Evolutionary conservation across 2,888 invertebrate genomes (phyloP).

Genomic region (Synanthedon vespiformis): DNA sequence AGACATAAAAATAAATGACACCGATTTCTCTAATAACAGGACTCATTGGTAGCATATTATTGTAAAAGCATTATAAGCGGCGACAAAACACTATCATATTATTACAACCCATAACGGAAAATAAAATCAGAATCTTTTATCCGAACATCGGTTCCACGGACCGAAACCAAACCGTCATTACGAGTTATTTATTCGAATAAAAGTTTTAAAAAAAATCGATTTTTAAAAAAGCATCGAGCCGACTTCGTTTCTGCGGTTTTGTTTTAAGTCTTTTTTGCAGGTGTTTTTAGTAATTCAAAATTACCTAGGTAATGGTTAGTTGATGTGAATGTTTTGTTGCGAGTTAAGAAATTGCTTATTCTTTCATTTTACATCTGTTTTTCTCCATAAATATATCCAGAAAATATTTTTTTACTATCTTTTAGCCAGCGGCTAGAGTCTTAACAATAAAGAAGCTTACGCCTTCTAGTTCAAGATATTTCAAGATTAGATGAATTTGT

Average conservation of each 20-base stretch:
- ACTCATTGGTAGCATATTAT: neutral
- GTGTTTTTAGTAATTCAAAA: conserved; percentile 18
- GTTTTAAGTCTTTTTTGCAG: conserved; percentile 25
- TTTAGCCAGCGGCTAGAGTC: too few relatives aligned
- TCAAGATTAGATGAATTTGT: too few relatives aligned
- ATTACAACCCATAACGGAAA: neutral
- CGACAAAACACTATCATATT: neutral
- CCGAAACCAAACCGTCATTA: conserved; percentile 8
- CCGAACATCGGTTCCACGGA: neutral
- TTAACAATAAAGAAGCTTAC: too few relatives aligned
- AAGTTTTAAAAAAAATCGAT: conserved; percentile 22
- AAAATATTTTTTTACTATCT: too few relatives aligned
- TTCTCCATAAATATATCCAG: too few relatives aligned
- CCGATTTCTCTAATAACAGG: too few relatives aligned
- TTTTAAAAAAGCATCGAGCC: conserved; percentile 35
- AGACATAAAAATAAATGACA: too few relatives aligned
- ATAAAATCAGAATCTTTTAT: neutral
- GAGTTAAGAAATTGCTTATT: neutral
- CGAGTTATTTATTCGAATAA: conserved; percentile 26
- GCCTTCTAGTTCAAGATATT: too few relatives aligned
- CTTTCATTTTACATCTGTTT: too few relatives aligned
- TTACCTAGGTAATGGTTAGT: conserved; percentile 3
- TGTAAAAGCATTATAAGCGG: neutral
- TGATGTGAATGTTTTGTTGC: conserved; percentile 2
- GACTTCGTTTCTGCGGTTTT: conserved; percentile 42